These are phyloP conservation scores for Oreohelix idahoensis DNA, from an alignment of 1,140 invertebrate species.

Conservation along the genomic window DNA sequence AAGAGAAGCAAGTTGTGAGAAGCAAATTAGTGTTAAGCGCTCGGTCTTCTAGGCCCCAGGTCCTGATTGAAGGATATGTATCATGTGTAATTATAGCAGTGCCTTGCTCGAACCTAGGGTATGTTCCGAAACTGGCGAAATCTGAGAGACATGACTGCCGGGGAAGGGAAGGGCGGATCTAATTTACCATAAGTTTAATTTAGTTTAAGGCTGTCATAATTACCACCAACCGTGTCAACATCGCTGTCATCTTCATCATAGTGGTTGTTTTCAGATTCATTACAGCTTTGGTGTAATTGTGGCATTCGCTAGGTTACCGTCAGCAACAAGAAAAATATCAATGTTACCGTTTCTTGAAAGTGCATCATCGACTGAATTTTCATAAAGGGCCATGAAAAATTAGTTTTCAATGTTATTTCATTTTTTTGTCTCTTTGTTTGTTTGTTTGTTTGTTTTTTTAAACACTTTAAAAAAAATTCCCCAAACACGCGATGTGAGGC, in stretches of 20 bases:
- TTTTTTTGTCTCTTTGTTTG: too few species aligned
- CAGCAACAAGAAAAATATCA: neutral
- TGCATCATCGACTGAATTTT: too few species aligned
- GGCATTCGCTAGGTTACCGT: neutral
- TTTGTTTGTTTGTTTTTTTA: too few species aligned
- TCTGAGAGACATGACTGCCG: neutral
- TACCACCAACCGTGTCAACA: neutral
- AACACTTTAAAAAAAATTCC: too few species aligned
- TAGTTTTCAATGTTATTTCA: too few species aligned
- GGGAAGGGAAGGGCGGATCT: neutral
- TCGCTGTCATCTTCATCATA: neutral
- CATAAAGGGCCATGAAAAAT: too few species aligned
- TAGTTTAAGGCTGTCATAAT: neutral
- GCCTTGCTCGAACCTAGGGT: neutral
- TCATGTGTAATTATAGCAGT: neutral
- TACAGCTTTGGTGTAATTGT: neutral
- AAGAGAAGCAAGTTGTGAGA: constrained; percentile 16
- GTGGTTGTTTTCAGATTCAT: neutral
- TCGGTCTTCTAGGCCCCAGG: neutral
- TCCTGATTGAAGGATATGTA: constrained; percentile 6
- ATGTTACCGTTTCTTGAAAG: too few species aligned
- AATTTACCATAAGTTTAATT: neutral
- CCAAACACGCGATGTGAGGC: too few species aligned
- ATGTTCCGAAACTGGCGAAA: neutral
- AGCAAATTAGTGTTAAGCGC: constrained; percentile 25